Evolutionary conservation across 92 coral and sea anemone genomes (phyloP), one percentile per base, ranked within the genome.

Genomic region (Heliopora coerulea): DNA sequence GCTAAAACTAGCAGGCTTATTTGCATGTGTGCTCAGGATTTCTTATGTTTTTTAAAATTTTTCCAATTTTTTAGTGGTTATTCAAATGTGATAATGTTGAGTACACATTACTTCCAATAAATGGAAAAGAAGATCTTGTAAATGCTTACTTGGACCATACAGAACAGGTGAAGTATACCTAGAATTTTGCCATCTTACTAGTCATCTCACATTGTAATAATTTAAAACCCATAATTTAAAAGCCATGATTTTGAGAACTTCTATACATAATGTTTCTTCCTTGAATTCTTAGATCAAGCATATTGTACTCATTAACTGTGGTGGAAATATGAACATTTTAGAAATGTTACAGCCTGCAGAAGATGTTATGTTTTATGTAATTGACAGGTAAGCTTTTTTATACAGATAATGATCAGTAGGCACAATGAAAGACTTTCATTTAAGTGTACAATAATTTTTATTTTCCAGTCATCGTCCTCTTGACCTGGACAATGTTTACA

Each of bases 21-120:
- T n/a, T n/a, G n/a, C n/a, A n/a, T n/a, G n/a, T n/a, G n/a, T n/a
- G n/a, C n/a, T n/a, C n/a, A n/a, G n/a, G n/a, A n/a, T n/a, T n/a
- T n/a, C 39, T 52, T 11, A 18, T 50, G 13, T 0, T 20, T 37
- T 32, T 25, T 31, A 6, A 8, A 40, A 2, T 23, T 48, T 34
- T 15, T 21, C n/a, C 24, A 62, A 31, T 59, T 33, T 68, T 31
- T 18, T 59, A 93, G 98, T 93, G 98, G 98, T 42, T 93, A 65
- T 93, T 93, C 64, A 93, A 89, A 61, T 93, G 98, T 70, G 98
- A 93, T 64, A 88, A 82, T 82, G 91, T 93, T 29, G 91, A 90
- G 63, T 93, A 93, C 65, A 93, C 98, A 9, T 79, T 93, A 13
- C 81, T 93, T 27, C 98, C 98, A 31, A 88, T 90, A 17, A 85